A percentile compares a stretch with the other conserved stretches of the same genome.
Evolutionary conservation across 2,113 vertebrate genomes (phyloP).

Genomic region (Pseudopodoces humilis): DNA sequence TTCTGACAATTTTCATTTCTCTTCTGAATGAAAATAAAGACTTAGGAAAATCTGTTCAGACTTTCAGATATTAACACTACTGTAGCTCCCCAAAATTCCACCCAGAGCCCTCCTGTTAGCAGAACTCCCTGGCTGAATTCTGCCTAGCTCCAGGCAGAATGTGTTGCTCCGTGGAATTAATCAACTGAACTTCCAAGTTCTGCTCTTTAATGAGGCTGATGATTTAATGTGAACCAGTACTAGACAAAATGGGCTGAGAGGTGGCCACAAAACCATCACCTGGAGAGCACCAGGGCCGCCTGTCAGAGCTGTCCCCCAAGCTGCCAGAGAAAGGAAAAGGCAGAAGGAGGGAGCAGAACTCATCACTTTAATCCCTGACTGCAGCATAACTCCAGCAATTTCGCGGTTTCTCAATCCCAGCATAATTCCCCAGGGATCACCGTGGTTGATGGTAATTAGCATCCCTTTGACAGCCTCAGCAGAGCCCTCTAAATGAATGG

Average conservation of each 20-base stretch:
- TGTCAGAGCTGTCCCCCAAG: not conserved
- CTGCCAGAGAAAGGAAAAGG: not conserved
- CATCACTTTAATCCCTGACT: not conserved
- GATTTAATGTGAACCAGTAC: not conserved
- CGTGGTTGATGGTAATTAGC: conserved; percentile 14
- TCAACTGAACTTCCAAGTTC: not conserved
- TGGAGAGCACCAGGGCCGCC: not conserved
- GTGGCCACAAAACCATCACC: not conserved
- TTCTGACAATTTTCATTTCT: not conserved
- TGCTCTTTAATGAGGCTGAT: not conserved
- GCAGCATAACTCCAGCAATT: not conserved
- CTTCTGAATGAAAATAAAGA: not conserved
- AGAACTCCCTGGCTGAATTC: not conserved
- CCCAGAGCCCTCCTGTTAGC: not conserved
- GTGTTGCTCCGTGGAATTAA: not conserved
- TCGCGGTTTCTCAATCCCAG: not conserved
- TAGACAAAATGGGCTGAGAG: not conserved
- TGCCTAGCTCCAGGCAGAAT: not conserved
- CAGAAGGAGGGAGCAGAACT: not conserved
- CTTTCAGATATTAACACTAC: not conserved
- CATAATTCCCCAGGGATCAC: not conserved
- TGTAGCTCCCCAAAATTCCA: not conserved
- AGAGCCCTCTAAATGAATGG: not conserved
- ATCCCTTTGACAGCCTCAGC: conserved; percentile 18
- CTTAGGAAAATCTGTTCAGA: not conserved